A percentile compares a stretch with the other conserved stretches of the same genome.
phyloP scores from a whole-genome alignment of 2,888 invertebrate genomes.

The Thymelicus acteon region DNA sequence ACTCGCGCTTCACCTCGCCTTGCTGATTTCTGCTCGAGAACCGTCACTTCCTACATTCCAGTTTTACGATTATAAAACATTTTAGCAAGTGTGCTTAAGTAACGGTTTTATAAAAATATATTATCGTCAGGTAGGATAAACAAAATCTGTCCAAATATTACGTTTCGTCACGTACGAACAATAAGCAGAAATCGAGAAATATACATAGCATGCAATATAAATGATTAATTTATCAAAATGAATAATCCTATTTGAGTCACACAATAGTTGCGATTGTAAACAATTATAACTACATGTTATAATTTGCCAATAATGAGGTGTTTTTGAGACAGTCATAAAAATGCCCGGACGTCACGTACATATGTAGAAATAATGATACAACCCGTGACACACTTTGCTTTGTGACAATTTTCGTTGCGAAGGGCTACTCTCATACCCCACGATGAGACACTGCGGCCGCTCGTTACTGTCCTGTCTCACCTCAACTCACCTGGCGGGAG shows the following conservation, averaged over 20 bases:
- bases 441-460: constrained; percentile 75
- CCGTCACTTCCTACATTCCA: constrained; percentile 74
- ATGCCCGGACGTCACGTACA: constrained; percentile 42
- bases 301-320: constrained; percentile 22
- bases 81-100: background rate
- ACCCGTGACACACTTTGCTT: constrained; percentile 75
- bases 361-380: constrained; percentile 69
- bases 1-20: constrained; percentile 71
- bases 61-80: constrained; percentile 42
- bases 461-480: constrained; percentile 79
- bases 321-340: constrained; percentile 20
- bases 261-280: background rate
- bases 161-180: too few species aligned
- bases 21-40: constrained; percentile 67
- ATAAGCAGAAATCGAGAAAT: too few species aligned
- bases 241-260: too few species aligned
- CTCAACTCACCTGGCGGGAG: constrained; percentile 25
- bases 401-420: constrained; percentile 75
- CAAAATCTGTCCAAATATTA: background rate
- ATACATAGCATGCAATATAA: too few species aligned
- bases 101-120: background rate
- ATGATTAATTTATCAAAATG: too few species aligned
- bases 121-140: background rate
- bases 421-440: constrained; percentile 73
- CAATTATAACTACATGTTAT: background rate